These are phyloP conservation scores for Acanthosepion pharaonis DNA, from an alignment of 2,888 invertebrate species.

Conservation along the genomic window DNA sequence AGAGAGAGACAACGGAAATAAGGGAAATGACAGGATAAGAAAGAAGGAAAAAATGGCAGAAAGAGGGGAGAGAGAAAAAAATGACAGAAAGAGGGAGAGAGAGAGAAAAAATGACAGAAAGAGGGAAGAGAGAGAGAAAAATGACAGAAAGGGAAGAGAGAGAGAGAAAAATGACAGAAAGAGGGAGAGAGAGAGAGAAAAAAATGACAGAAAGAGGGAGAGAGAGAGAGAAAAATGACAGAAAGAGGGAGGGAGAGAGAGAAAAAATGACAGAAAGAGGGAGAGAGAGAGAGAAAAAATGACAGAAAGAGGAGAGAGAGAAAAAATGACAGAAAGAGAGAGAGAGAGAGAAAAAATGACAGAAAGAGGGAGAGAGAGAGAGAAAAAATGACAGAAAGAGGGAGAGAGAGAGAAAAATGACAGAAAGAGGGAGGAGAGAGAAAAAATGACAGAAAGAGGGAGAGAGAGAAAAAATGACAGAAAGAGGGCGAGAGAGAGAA, in stretches of 20 bases:
- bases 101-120: not conserved
- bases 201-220: not conserved
- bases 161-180: not conserved
- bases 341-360: not conserved
- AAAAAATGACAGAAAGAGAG: not conserved
- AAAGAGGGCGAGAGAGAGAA: not conserved
- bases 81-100: no score
- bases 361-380: accelerated
- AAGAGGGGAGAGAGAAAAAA: not conserved
- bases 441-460: not conserved
- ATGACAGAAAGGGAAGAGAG: not conserved
- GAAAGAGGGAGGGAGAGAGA: not conserved
- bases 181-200: not conserved
- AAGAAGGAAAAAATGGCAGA: no score
- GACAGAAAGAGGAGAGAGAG: not conserved
- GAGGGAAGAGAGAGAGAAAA: no score
- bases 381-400: not conserved
- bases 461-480: not conserved
- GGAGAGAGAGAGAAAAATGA: not conserved
- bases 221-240: no score
- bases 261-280: not conserved
- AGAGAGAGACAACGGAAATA: not conserved
- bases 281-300: not conserved
- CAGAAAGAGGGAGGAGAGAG: accelerated
- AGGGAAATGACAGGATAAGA: no score